These are phyloP conservation scores for Synergus laeviventris DNA, from an alignment of 2,888 invertebrate genomes.

Conservation along the genomic window DNA sequence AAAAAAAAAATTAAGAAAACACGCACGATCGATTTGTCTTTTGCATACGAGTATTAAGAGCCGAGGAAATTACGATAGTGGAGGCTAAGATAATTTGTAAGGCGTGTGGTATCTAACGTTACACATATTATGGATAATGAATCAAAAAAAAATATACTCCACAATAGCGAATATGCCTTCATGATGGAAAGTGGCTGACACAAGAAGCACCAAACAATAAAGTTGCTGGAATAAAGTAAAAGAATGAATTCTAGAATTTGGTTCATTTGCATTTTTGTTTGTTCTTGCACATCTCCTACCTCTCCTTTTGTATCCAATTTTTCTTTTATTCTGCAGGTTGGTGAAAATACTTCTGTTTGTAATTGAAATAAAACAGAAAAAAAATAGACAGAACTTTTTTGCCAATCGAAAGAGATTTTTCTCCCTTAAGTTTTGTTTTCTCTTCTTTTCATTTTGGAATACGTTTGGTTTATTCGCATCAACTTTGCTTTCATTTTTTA, in stretches of 20 bases:
- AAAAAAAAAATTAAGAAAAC: slow-evolving; percentile 37
- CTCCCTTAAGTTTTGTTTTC: background rate
- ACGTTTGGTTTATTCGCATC: background rate
- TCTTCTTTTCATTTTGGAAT: background rate
- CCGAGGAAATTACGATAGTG: slow-evolving; percentile 54
- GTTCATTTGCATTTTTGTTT: slow-evolving; percentile 28
- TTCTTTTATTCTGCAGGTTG: slow-evolving; percentile 39
- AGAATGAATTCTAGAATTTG: slow-evolving; percentile 33
- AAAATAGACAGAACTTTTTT: background rate
- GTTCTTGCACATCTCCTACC: background rate
- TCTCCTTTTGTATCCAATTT: slow-evolving; percentile 43
- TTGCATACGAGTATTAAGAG: slow-evolving; percentile 40
- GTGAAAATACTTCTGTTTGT: slow-evolving; percentile 16
- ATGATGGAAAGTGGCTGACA: slow-evolving; percentile 69
- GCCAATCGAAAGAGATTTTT: background rate
- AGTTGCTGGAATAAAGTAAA: slow-evolving; percentile 63
- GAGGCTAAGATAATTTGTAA: slow-evolving; percentile 66
- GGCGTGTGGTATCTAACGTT: slow-evolving; percentile 65
- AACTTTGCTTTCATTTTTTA: background rate
- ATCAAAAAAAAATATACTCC: slow-evolving; percentile 62
- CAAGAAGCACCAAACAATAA: slow-evolving; percentile 71
- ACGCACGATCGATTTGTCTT: slow-evolving; percentile 46
- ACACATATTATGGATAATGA: slow-evolving; percentile 62
- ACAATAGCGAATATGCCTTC: slow-evolving; percentile 70
- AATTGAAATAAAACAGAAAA: background rate